Conservation (phyloP, 2,888 invertebrate genomes). For the Mesodorylaimus sp. region DNA sequence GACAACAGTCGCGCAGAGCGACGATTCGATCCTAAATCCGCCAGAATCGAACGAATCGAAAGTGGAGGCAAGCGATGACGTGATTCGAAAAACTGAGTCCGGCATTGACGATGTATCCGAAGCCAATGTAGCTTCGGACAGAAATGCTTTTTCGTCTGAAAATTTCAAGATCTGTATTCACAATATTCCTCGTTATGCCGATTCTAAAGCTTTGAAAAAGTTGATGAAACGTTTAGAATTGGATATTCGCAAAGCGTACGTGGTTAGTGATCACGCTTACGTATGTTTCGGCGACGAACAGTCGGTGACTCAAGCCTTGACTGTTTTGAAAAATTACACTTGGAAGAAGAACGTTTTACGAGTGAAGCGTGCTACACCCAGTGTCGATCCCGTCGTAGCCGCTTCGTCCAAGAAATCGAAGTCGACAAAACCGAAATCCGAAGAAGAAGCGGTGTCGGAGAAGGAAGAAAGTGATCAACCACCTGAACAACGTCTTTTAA, state of each 20-base stretch:
- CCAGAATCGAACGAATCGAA: too few species aligned
- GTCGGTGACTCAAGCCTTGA: neutral
- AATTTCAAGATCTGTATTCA: neutral
- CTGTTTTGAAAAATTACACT: neutral
- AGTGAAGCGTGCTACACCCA: neutral
- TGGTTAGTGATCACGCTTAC: neutral
- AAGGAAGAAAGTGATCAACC: neutral
- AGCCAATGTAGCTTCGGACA: too few species aligned
- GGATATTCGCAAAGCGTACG: neutral
- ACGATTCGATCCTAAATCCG: too few species aligned
- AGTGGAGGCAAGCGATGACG: too few species aligned
- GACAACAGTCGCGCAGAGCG: too few species aligned
- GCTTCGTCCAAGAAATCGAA: neutral
- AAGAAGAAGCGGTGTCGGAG: too few species aligned
- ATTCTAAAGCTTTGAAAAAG: neutral
- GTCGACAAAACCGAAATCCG: neutral
- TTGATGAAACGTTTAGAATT: neutral
- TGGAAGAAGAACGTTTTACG: neutral
- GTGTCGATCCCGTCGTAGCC: neutral
- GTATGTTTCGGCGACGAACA: neutral
- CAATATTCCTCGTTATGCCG: neutral
- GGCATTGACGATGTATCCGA: too few species aligned
- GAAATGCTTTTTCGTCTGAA: too few species aligned
- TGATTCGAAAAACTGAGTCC: too few species aligned
- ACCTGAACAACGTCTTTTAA: conserved; percentile 11